A percentile compares a stretch with the other conserved stretches of the same genome.
Conservation (phyloP, 2,113 vertebrate species). For the Gasterosteus aculeatus region DNA sequence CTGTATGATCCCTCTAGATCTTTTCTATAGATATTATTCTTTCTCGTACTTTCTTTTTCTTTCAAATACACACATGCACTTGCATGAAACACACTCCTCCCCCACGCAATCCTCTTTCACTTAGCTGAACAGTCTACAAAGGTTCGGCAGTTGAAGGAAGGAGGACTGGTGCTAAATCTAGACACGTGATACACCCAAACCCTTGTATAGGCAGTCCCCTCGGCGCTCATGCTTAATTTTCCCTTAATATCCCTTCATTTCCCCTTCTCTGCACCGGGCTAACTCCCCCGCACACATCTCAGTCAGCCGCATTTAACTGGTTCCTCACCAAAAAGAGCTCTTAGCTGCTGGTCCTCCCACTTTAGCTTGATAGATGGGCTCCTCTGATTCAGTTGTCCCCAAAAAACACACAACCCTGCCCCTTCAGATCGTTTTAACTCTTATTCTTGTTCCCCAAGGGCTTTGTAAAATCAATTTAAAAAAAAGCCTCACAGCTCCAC, state of each 20-base stretch:
- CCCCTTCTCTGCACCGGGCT: constrained; percentile 62
- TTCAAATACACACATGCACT: constrained; percentile 29
- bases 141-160: constrained; percentile 63
- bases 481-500: constrained; percentile 45
- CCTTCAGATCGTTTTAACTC: constrained; percentile 44
- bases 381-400: constrained; percentile 20
- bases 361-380: constrained; percentile 25
- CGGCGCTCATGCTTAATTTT: constrained; percentile 68
- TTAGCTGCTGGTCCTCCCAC: not conserved
- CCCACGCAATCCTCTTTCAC: constrained; percentile 57
- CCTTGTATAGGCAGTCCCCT: constrained; percentile 54
- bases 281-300: constrained; percentile 63
- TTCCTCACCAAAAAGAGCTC: constrained; percentile 61
- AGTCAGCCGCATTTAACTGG: constrained; percentile 71
- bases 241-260: constrained; percentile 77
- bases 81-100: constrained; percentile 40
- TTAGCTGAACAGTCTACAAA: constrained; percentile 60
- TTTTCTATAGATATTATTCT: not conserved
- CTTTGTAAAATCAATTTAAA: constrained; percentile 47
- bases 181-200: constrained; percentile 67
- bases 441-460: constrained; percentile 16
- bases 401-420: constrained; percentile 22
- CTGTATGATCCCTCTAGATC: not conserved
- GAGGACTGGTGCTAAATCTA: constrained; percentile 66
- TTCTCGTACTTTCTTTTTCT: constrained; percentile 9